These are phyloP conservation scores for Pterobdella sp. DNA, from an alignment of 2,888 invertebrate genomes.

Conservation along the genomic window DNA sequence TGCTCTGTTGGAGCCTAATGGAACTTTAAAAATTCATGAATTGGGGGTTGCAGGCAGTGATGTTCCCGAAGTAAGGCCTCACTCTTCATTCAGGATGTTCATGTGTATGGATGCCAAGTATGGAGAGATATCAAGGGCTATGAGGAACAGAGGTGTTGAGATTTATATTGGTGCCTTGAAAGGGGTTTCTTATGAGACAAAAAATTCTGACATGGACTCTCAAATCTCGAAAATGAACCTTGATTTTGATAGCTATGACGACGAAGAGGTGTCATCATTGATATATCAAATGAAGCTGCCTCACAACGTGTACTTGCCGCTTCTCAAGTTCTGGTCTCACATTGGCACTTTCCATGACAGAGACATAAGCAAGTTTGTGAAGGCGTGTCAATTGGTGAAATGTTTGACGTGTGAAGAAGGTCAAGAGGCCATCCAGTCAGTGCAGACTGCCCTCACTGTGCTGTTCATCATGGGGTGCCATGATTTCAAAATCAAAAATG, in stretches of 20 bases:
- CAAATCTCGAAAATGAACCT: background rate
- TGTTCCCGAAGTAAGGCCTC: constrained; percentile 69
- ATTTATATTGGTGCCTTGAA: constrained; percentile 58
- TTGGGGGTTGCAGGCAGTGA: constrained; percentile 72
- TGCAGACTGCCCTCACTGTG: background rate
- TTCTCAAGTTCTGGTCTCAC: background rate
- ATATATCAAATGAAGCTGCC: background rate
- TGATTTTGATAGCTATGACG: background rate
- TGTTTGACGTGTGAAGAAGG: background rate
- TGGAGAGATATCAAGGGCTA: constrained; percentile 92
- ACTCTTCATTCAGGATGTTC: constrained; percentile 70
- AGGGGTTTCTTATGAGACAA: constrained; percentile 33
- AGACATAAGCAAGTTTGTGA: constrained; percentile 6
- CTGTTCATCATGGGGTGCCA: constrained; percentile 12
- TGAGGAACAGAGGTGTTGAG: constrained; percentile 95
- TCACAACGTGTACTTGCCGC: background rate
- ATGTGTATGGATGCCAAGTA: constrained; percentile 87
- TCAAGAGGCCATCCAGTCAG: background rate
- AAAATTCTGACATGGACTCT: constrained; percentile 33
- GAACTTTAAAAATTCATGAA: constrained; percentile 79
- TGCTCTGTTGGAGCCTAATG: constrained; percentile 84
- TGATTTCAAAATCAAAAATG: constrained; percentile 16
- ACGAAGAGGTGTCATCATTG: constrained; percentile 11
- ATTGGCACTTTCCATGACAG: background rate
- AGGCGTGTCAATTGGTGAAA: constrained; percentile 3